Conservation (phyloP, 2,113 vertebrate species). For the Dasyornis broadbenti region DNA sequence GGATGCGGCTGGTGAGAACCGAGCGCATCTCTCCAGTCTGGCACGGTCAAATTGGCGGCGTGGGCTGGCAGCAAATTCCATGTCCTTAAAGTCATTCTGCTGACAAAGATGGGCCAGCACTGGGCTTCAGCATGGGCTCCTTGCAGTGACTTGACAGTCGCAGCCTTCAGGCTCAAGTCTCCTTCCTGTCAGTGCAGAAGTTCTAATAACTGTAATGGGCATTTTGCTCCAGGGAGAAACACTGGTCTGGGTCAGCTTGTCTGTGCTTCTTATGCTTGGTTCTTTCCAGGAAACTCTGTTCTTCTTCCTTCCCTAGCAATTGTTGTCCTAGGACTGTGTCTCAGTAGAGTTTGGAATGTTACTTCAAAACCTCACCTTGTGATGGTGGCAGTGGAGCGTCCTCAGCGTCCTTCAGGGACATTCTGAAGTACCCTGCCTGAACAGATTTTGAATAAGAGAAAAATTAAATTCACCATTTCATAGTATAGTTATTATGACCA, state of each 20-base stretch:
- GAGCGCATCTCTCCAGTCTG: not conserved
- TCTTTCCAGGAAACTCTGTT: not conserved
- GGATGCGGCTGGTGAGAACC: not conserved
- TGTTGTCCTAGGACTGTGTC: not conserved
- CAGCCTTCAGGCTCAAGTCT: not conserved
- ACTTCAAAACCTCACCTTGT: not conserved
- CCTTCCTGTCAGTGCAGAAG: rapidly evolving
- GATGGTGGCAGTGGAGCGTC: not conserved
- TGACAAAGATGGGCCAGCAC: not conserved
- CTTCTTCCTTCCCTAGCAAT: not conserved
- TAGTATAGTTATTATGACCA: not conserved
- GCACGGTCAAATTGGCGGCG: rapidly evolving
- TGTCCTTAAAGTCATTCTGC: not conserved
- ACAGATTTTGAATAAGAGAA: not conserved
- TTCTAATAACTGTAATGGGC: not conserved
- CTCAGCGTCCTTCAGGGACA: not conserved
- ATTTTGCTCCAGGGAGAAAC: not conserved
- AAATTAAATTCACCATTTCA: not conserved
- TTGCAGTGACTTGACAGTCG: not conserved
- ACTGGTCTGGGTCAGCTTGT: not conserved
- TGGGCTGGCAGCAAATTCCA: not conserved
- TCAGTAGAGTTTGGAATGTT: not conserved
- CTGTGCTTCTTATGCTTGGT: not conserved
- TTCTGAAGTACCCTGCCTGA: not conserved
- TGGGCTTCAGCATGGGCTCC: not conserved